Conservation (phyloP, 2,797 vertebrate genomes). For the Epinephelus coioides region DNA sequence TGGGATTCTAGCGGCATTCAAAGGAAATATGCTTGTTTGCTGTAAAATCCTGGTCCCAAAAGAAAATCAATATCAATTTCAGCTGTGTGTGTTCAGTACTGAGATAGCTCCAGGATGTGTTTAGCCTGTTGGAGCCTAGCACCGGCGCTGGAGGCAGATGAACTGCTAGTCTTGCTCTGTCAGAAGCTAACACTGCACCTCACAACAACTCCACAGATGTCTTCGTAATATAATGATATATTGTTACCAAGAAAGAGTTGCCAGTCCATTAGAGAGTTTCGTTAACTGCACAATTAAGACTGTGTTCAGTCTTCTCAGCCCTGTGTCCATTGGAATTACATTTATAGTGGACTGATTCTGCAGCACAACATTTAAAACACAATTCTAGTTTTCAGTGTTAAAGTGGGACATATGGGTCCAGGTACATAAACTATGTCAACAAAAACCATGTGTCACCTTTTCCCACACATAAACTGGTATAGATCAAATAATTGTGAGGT, state of each 20-base stretch:
- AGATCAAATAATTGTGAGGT: too few relatives aligned
- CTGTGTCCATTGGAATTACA: too few relatives aligned
- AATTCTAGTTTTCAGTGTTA: too few relatives aligned
- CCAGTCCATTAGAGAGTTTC: background rate
- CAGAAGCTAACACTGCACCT: background rate
- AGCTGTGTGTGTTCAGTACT: slow-evolving; percentile 28
- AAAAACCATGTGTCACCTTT: too few relatives aligned
- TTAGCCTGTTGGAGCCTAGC: slow-evolving; percentile 23
- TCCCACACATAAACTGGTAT: too few relatives aligned
- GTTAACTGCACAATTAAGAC: background rate
- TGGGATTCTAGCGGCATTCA: slow-evolving; percentile 27
- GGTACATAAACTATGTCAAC: too few relatives aligned
- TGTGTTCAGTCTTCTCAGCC: too few relatives aligned
- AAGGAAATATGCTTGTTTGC: slow-evolving; percentile 46
- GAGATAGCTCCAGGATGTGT: slow-evolving; percentile 45
- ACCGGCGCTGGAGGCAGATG: slow-evolving; percentile 15
- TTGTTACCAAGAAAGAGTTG: background rate
- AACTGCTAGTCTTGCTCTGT: slow-evolving; percentile 1
- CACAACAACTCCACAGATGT: background rate
- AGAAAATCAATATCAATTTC: slow-evolving; percentile 62
- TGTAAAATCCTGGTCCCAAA: slow-evolving; percentile 37
- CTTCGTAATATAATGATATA: slow-evolving; percentile 17
- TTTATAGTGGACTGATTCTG: too few relatives aligned
- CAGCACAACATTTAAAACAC: too few relatives aligned
- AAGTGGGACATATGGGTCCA: too few relatives aligned